Conservation (phyloP, 37 sponge, comb jelly and placozoan species). For the Ephydatia muelleri region DNA sequence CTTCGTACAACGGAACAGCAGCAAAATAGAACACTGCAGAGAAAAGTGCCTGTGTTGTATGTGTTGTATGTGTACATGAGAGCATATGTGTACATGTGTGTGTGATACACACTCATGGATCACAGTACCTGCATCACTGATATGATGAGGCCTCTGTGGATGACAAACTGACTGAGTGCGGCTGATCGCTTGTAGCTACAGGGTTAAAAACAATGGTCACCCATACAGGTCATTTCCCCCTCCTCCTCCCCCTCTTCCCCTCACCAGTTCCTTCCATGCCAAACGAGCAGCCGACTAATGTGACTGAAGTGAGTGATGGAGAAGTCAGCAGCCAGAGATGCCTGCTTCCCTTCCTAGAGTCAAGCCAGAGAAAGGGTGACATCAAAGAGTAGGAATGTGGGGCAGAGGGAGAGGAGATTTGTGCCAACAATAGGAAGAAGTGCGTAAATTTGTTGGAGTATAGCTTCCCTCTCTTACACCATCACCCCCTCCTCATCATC, state of each 20-base stretch:
- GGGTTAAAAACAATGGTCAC: background rate
- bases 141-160: conserved; percentile 94
- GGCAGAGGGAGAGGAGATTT: background rate
- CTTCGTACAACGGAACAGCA: conserved; percentile 92
- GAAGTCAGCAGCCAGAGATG: conserved; percentile 95
- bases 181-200: conserved; percentile 93
- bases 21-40: conserved; percentile 90
- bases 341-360: conserved; percentile 91
- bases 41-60: conserved; percentile 76
- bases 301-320: conserved; percentile 89
- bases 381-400: background rate
- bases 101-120: no score
- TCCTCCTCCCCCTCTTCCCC: conserved; percentile 14
- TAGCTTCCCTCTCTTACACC: no score
- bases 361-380: background rate
- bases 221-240: background rate
- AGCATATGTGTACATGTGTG: background rate
- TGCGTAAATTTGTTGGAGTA: no score
- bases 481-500: no score
- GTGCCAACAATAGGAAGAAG: no score
- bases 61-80: background rate
- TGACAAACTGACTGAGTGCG: conserved; percentile 94
- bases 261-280: conserved; percentile 97
- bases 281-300: conserved; percentile 83
- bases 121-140: conserved; percentile 90